Evolutionary conservation across 2,888 invertebrate genomes (phyloP).

Genomic region (Drosophila neoperkinsi): DNA sequence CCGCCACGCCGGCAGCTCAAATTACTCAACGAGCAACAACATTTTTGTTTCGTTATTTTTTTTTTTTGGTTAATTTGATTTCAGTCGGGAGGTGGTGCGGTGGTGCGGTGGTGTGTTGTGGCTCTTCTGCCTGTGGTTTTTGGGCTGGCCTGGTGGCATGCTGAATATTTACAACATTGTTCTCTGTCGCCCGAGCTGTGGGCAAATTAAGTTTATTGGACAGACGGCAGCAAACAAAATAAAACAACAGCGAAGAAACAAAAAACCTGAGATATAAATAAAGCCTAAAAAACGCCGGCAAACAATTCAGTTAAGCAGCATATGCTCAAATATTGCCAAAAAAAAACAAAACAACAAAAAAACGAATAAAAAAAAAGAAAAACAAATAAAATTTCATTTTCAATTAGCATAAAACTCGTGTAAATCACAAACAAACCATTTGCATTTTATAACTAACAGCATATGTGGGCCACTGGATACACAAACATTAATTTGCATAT

Average conservation of each 20-base stretch:
- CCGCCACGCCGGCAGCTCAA: constrained; percentile 48
- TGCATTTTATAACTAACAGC: constrained; percentile 28
- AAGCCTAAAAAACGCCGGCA: not conserved
- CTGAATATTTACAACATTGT: constrained; percentile 42
- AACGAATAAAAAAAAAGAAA: constrained; percentile 18
- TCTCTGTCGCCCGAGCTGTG: constrained; percentile 29
- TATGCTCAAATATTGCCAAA: constrained; percentile 59
- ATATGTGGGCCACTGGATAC: constrained; percentile 23
- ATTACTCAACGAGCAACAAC: constrained; percentile 43
- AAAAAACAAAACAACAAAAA: constrained; percentile 38
- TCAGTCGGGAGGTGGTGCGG: constrained; percentile 23
- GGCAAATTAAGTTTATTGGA: constrained; percentile 51
- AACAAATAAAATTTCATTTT: constrained; percentile 46
- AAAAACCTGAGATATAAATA: not conserved
- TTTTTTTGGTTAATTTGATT: constrained; percentile 43
- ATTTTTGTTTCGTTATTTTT: not conserved
- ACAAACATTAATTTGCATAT: not conserved
- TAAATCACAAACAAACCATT: constrained; percentile 48
- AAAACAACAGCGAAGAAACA: not conserved
- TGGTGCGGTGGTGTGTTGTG: not conserved
- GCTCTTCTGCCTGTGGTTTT: constrained; percentile 8
- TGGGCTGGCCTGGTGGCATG: constrained; percentile 20
- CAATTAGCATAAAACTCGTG: constrained; percentile 63
- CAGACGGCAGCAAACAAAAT: constrained; percentile 23
- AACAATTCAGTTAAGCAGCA: constrained; percentile 23